A percentile compares a stretch with the other conserved stretches of the same genome.
phyloP scores from a whole-genome alignment of 2,888 invertebrate genomes.

The Alloplasta piceator region DNA sequence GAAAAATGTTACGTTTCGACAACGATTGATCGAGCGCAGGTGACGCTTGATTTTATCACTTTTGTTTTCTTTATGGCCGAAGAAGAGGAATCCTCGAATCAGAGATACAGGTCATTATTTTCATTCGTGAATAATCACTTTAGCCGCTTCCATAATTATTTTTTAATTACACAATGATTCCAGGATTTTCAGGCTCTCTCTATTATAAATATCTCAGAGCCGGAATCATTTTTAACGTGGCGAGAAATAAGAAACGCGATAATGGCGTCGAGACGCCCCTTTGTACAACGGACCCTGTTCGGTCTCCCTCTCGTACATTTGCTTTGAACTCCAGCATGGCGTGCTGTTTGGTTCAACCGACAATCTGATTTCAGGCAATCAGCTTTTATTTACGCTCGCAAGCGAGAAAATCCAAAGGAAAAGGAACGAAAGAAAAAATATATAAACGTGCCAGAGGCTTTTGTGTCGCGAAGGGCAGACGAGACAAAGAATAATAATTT shows the following conservation, averaged over 20 bases:
- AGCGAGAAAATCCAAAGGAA: conserved; percentile 8
- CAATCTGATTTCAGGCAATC: conserved; percentile 54
- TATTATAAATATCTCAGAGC: too few species aligned
- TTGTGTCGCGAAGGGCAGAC: too few species aligned
- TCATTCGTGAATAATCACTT: too few species aligned
- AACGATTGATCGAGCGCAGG: conserved; percentile 22
- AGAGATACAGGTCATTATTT: too few species aligned
- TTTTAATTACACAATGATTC: too few species aligned
- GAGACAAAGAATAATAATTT: too few species aligned
- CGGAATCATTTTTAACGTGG: too few species aligned
- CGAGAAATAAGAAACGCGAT: conserved; percentile 1
- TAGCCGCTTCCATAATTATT: too few species aligned
- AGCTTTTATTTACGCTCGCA: conserved; percentile 47
- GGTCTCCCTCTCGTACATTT: conserved; percentile 17
- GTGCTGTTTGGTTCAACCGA: conserved; percentile 38
- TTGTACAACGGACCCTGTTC: conserved; percentile 2
- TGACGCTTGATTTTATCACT: background rate
- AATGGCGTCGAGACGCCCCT: background rate
- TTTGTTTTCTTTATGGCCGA: background rate
- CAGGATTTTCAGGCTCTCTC: too few species aligned
- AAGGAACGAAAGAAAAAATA: background rate
- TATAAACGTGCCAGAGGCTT: background rate
- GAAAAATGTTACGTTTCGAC: conserved; percentile 63
- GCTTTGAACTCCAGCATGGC: conserved; percentile 37
- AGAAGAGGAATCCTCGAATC: background rate